phyloP scores from a whole-genome alignment of 2,888 invertebrate species.

The Gastracanthus pulcherrimus region DNA sequence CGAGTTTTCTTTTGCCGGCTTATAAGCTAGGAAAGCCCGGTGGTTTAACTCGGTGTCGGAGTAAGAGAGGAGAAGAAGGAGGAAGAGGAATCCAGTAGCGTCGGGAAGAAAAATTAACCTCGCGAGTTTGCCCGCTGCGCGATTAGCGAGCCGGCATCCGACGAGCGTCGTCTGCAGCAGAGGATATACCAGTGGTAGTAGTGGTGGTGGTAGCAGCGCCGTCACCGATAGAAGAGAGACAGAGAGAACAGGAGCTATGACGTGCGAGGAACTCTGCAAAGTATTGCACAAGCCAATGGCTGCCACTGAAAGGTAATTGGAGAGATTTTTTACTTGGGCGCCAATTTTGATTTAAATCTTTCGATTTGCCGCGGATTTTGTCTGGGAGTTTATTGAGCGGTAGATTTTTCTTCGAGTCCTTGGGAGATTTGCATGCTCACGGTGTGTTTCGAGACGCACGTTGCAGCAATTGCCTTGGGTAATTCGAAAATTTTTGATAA shows the following conservation, averaged over 20 bases:
- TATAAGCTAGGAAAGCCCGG: too few relatives aligned
- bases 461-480: too few relatives aligned
- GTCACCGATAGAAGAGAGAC: background rate
- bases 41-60: background rate
- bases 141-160: background rate
- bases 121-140: background rate
- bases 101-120: slow-evolving; percentile 2
- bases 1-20: too few relatives aligned
- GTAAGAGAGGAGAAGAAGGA: background rate
- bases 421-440: background rate
- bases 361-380: background rate
- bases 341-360: background rate
- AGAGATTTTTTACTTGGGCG: background rate
- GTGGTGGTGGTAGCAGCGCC: too few relatives aligned
- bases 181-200: too few relatives aligned
- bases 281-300: background rate
- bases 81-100: too few relatives aligned
- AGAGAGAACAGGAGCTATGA: background rate
- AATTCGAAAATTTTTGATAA: too few relatives aligned
- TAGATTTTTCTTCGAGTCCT: too few relatives aligned
- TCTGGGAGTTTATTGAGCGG: too few relatives aligned
- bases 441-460: background rate
- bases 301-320: slow-evolving; percentile 16
- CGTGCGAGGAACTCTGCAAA: slow-evolving; percentile 30
- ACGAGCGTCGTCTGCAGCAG: background rate